Conservation (phyloP, 2,113 vertebrate species). For the Coracopsis vasa region DNA sequence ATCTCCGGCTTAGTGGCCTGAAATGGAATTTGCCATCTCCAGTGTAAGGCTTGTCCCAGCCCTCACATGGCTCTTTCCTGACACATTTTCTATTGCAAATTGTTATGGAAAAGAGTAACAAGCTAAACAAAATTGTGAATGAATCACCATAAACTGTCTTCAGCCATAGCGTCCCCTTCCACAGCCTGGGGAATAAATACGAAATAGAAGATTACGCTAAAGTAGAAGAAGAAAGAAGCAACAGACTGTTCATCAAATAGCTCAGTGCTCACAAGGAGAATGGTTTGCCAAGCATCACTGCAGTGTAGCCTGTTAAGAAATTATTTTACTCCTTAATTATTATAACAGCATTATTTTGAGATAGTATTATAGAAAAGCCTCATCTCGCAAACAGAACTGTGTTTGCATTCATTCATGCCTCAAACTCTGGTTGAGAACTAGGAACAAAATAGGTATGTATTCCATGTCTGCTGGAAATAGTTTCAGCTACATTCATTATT, state of each 20-base stretch:
- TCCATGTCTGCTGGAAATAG: background rate
- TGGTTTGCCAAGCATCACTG: background rate
- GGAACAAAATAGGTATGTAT: background rate
- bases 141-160: background rate
- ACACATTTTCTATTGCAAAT: slow-evolving; percentile 18
- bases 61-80: background rate
- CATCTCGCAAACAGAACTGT: background rate
- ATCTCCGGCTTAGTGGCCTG: slow-evolving; percentile 25
- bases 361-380: background rate
- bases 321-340: background rate
- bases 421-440: background rate
- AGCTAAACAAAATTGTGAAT: background rate
- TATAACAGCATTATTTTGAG: background rate
- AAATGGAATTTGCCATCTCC: slow-evolving; percentile 42
- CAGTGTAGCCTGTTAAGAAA: background rate
- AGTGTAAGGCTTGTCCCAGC: background rate
- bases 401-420: background rate
- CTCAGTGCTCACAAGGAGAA: background rate
- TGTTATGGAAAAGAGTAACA: background rate
- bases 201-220: background rate
- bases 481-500: background rate
- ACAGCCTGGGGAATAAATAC: background rate
- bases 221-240: background rate
- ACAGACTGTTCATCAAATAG: background rate
- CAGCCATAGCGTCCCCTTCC: background rate